phyloP scores from a whole-genome alignment of 2,113 vertebrate genomes.

The Pogona vitticeps region DNA sequence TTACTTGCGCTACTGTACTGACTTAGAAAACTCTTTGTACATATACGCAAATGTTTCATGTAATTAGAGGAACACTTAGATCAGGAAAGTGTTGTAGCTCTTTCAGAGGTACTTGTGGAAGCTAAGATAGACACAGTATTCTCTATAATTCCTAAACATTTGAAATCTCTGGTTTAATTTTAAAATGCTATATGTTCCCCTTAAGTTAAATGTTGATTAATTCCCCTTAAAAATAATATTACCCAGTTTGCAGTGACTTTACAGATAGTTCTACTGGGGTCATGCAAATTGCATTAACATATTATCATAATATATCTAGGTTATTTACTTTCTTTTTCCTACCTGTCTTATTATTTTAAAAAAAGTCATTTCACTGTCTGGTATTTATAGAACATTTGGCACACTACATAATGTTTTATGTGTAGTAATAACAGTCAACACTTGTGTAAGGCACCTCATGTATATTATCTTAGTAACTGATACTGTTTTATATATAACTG shows the following conservation, averaged over 20 bases:
- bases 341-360: neutral
- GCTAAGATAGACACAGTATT: neutral
- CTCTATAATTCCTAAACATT: neutral
- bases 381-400: neutral
- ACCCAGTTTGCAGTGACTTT: neutral
- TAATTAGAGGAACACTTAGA: neutral
- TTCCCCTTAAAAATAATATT: neutral
- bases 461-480: neutral
- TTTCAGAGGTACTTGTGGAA: neutral
- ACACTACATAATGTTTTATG: neutral
- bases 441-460: neutral
- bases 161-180: neutral
- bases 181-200: neutral
- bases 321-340: neutral
- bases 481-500: neutral
- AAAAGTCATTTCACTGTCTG: neutral
- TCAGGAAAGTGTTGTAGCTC: neutral
- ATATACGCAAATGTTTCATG: neutral
- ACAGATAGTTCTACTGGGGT: neutral
- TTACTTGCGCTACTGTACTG: neutral
- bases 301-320: neutral
- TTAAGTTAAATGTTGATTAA: neutral
- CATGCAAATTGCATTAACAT: neutral
- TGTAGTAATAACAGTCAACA: neutral
- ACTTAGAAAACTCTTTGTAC: neutral